These are phyloP conservation scores for Parnassius orleans DNA, from an alignment of 2,888 invertebrate species.

Conservation along the genomic window DNA sequence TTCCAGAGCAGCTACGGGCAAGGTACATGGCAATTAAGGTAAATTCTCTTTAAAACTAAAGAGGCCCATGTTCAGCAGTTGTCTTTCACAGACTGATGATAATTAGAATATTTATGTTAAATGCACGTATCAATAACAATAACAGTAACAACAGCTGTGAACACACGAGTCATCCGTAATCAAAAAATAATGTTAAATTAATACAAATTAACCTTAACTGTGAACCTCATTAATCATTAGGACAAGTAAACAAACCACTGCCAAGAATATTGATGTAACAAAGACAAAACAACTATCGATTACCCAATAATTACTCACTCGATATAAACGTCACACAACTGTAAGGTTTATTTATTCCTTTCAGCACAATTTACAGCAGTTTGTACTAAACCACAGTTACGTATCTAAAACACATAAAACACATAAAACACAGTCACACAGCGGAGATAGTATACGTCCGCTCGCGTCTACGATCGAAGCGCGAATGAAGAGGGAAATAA, in stretches of 20 bases:
- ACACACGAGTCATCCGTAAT: background rate
- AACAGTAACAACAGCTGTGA: background rate
- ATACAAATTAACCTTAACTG: slow-evolving; percentile 2
- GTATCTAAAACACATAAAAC: slow-evolving; percentile 26
- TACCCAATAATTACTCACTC: slow-evolving; percentile 35
- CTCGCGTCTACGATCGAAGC: slow-evolving; percentile 43
- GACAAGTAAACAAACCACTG: background rate
- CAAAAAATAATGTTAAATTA: background rate
- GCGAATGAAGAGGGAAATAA: slow-evolving; percentile 58
- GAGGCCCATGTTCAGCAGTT: too few species aligned
- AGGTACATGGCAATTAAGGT: too few species aligned
- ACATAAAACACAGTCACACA: slow-evolving; percentile 32
- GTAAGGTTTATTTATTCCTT: slow-evolving; percentile 35
- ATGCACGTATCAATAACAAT: background rate
- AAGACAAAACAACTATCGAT: slow-evolving; percentile 1
- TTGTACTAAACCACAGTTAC: background rate
- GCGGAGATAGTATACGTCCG: slow-evolving; percentile 43
- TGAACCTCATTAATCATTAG: slow-evolving; percentile 13
- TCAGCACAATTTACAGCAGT: slow-evolving; percentile 22
- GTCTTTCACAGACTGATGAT: background rate
- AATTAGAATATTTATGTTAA: background rate
- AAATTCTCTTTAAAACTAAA: too few species aligned
- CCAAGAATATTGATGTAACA: background rate
- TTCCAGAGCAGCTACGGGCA: too few species aligned
- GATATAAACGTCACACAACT: slow-evolving; percentile 34